phyloP scores from a whole-genome alignment of 2,888 invertebrate genomes.

The Plebejus argus region DNA sequence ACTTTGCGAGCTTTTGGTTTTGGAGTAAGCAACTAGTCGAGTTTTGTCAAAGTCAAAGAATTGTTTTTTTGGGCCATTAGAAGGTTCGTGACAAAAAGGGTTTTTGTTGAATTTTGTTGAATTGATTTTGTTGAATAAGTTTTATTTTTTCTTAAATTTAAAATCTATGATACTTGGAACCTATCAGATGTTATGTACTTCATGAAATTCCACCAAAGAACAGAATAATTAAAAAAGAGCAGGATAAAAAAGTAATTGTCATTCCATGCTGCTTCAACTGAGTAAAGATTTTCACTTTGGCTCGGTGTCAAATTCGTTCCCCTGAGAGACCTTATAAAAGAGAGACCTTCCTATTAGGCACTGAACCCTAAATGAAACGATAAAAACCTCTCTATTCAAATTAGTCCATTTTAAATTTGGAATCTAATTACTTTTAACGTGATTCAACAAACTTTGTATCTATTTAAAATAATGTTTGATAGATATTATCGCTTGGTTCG shows the following conservation, averaged over 20 bases:
- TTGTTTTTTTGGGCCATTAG: too few species aligned
- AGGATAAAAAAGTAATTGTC: background rate
- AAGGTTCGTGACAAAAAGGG: too few species aligned
- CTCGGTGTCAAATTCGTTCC: constrained; percentile 1
- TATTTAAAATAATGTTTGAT: background rate
- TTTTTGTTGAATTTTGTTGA: too few species aligned
- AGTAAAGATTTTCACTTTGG: background rate
- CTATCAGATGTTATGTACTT: too few species aligned
- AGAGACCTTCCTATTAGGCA: background rate
- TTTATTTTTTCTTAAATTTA: too few species aligned
- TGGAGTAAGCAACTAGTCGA: too few species aligned
- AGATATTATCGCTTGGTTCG: background rate
- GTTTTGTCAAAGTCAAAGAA: too few species aligned
- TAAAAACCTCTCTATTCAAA: background rate
- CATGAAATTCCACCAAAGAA: too few species aligned
- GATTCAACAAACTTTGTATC: background rate
- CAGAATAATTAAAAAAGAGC: too few species aligned
- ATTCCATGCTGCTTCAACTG: background rate
- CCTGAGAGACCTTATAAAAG: constrained; percentile 10
- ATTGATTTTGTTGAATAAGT: too few species aligned
- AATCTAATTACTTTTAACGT: background rate
- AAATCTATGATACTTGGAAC: too few species aligned
- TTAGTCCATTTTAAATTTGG: background rate
- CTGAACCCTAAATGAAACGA: background rate
- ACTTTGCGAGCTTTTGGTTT: too few species aligned